These are phyloP conservation scores for Benthosema pterotum DNA, from an alignment of 2,797 vertebrate genomes.

Conservation along the genomic window DNA sequence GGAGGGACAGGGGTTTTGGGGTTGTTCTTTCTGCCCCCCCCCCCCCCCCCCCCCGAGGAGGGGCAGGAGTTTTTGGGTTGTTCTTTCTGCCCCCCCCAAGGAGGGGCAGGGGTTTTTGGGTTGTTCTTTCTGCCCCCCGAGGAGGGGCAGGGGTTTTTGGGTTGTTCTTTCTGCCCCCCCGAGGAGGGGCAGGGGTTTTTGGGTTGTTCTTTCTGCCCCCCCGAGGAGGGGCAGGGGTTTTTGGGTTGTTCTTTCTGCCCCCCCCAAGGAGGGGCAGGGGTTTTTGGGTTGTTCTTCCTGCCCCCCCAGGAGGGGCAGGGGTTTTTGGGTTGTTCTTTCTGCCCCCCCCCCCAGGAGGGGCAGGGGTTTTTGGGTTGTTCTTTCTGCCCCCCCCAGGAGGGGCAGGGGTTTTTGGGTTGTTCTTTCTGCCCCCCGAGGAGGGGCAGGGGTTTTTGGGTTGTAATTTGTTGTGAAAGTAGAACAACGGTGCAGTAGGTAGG, in stretches of 20 bases:
- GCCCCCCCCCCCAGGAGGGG: background rate
- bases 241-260: background rate
- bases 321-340: constrained; percentile 1
- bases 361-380: background rate
- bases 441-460: background rate
- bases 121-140: constrained; percentile 5
- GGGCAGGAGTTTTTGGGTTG: background rate
- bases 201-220: background rate
- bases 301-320: background rate
- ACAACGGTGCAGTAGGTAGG: background rate
- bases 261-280: background rate
- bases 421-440: constrained; percentile 2
- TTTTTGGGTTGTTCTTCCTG: background rate
- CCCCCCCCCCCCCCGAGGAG: too few relatives aligned
- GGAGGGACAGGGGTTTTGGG: background rate
- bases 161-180: background rate
- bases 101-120: background rate
- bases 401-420: background rate
- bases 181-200: constrained; percentile 1
- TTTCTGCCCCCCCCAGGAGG: constrained; percentile 1
- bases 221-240: background rate
- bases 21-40: constrained; percentile 1
- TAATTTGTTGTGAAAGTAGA: background rate
- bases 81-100: constrained; percentile 4
- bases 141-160: background rate